Percentiles rank a stretch among this genome's conserved stretches.
phyloP scores from a whole-genome alignment of 2,797 vertebrate species.

The Cuculus canorus region DNA sequence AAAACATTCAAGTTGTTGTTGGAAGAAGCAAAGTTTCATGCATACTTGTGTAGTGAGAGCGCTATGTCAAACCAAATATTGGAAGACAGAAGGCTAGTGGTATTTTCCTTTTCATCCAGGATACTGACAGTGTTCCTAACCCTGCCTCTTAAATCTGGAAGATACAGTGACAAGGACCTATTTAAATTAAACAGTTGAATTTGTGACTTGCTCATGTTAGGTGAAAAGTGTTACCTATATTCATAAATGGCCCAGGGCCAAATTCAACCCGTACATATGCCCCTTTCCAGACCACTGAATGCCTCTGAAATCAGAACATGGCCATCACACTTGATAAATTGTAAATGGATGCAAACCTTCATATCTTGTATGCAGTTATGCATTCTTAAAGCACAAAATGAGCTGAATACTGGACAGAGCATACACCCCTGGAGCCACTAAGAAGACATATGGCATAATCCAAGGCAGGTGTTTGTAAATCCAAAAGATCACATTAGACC shows the following conservation, averaged over 20 bases:
- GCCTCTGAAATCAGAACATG: conserved; percentile 46
- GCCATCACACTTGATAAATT: conserved; percentile 58
- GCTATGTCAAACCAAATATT: conserved; percentile 38
- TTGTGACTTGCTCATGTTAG: conserved; percentile 42
- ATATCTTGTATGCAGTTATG: conserved; percentile 46
- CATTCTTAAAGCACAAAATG: conserved; percentile 43
- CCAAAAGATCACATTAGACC: conserved; percentile 65
- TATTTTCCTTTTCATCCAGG: conserved; percentile 34
- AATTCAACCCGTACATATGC: conserved; percentile 48
- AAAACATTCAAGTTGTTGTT: not conserved
- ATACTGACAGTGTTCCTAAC: conserved; percentile 46
- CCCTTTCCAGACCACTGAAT: conserved; percentile 53
- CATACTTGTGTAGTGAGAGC: not conserved
- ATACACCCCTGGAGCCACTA: conserved; percentile 54
- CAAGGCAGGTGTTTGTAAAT: conserved; percentile 70
- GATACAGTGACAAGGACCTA: conserved; percentile 34
- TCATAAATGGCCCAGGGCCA: conserved; percentile 65
- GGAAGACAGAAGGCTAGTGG: not conserved
- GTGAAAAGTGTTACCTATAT: conserved; percentile 54
- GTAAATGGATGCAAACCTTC: conserved; percentile 53
- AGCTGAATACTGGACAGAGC: conserved; percentile 38
- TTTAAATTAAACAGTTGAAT: conserved; percentile 59
- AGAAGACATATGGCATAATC: conserved; percentile 63
- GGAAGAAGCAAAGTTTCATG: not conserved
- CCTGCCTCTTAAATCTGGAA: conserved; percentile 48